Conservation (phyloP, 2,888 invertebrate species). For the Schizotus pectinicornis region DNA sequence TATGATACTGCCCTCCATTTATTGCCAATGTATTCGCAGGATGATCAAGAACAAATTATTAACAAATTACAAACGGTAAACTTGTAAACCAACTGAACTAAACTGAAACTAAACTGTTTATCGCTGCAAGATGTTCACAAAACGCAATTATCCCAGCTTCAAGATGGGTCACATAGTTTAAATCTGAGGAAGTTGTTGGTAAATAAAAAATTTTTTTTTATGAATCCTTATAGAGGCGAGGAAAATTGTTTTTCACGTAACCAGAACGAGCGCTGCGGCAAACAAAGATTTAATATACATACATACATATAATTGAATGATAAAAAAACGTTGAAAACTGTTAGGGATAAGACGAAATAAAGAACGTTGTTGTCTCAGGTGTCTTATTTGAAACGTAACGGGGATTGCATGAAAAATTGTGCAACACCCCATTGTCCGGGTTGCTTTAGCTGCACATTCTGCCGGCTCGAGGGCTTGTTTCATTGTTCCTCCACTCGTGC, state of each 20-base stretch:
- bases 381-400: conserved; percentile 9
- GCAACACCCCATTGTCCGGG: conserved; percentile 11
- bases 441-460: conserved; percentile 19
- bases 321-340: neutral
- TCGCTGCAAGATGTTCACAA: no score
- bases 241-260: no score
- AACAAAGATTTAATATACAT: conserved; percentile 7
- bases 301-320: conserved; percentile 11
- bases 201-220: no score
- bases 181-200: neutral
- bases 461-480: conserved; percentile 11
- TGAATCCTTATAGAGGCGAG: no score
- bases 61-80: no score
- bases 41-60: no score
- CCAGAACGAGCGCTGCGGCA: no score
- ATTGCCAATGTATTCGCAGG: no score
- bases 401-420: neutral
- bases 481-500: conserved; percentile 10
- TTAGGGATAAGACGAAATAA: conserved; percentile 9
- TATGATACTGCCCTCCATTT: no score
- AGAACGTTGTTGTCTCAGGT: conserved; percentile 19
- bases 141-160: no score
- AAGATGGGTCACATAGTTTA: neutral
- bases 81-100: no score
- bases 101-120: no score